These are phyloP conservation scores for Marronus borbonicus DNA, from an alignment of 2,888 invertebrate species.

Conservation along the genomic window DNA sequence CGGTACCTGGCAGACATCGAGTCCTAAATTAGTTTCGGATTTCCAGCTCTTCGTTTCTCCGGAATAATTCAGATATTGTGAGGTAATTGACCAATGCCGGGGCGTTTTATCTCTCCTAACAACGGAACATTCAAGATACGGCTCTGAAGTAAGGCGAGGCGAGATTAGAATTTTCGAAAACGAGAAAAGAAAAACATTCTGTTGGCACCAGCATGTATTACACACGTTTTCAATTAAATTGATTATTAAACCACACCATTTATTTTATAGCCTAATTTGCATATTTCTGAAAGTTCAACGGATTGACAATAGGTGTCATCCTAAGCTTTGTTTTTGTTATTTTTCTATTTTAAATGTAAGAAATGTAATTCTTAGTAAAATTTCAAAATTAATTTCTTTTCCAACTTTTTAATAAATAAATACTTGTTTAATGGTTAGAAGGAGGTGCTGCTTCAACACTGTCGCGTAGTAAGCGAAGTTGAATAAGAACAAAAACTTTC, in stretches of 20 bases:
- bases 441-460: no score
- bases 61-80: constrained; percentile 45
- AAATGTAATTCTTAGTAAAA: no score
- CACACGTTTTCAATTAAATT: constrained; percentile 30
- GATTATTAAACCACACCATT: constrained; percentile 13
- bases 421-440: no score
- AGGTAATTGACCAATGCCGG: constrained; percentile 44
- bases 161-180: constrained; percentile 19
- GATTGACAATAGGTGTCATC: neutral
- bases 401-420: no score
- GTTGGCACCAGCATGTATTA: constrained; percentile 1
- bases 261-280: constrained; percentile 23
- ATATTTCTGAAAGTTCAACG: constrained; percentile 17
- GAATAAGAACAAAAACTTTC: no score
- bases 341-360: neutral
- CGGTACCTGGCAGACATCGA: constrained; percentile 41
- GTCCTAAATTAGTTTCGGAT: constrained; percentile 44
- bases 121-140: constrained; percentile 20
- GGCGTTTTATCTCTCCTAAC: constrained; percentile 30
- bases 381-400: no score
- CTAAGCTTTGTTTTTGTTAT: neutral
- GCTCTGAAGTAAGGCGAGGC: constrained; percentile 7
- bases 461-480: no score
- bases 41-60: constrained; percentile 44
- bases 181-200: neutral